Base-by-base conservation (phyloP, 2,888 invertebrate species). In the Caenorhabditis plicata region DNA sequence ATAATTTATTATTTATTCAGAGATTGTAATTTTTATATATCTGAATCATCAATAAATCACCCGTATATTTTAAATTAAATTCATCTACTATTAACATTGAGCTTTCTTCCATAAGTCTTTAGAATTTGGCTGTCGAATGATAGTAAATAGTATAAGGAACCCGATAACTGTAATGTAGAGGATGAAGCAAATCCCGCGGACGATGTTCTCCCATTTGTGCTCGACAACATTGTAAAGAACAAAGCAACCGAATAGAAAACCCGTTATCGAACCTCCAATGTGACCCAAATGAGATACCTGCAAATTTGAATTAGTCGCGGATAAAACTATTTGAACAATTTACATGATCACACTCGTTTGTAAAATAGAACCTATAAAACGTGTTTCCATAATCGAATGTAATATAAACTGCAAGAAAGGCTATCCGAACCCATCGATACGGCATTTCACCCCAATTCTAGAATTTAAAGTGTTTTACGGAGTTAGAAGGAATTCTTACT, bases 391-490 rank as follows among this genome's bases (percentile, higher is more conserved):
- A 85, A 83, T 98, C 96, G 39, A 89, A 88, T 0, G 85, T 86
- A 2, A 90, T 89, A 67, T 94, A 86, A 2, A 91, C 82, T 0
- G 91, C 74, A 80, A 95, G 90, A 15, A 92, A 87, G 5, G 89
- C 81, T 22, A 95, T 84, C 77, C 95, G 90, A 5, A 90, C 85
- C 70, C 90, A 86, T 0, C 92, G 91, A 81, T 89, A 92, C 77
- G 92, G 90, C 95, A 96, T 96, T 84, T 96, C 92, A 15, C 87
- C 85, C 91, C 92, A 96, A 83, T 96, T 96, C 91, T 92, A 39
- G 29, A 66, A 52, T 7, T 27, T 17, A 36, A 20, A 8, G n/a
- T n/a, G n/a, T n/a, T n/a, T n/a, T n/a, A n/a, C n/a, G n/a, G n/a
- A n/a, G n/a, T n/a, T n/a, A n/a, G n/a, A n/a, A n/a, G 22, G 20